Base-by-base conservation (phyloP, 23 tunicate genomes). In the Styela plicata region DNA sequence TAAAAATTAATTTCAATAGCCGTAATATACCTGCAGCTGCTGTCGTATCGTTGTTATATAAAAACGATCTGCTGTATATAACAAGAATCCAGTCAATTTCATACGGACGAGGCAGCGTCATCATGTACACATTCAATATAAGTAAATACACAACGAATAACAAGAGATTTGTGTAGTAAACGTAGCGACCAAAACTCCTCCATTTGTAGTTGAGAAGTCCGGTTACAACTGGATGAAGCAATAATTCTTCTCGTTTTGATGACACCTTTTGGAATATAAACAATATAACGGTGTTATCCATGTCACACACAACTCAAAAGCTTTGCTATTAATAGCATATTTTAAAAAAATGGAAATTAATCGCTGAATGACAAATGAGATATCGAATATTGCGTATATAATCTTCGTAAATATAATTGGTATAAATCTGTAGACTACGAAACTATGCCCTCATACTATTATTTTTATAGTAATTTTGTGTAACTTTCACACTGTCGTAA, bases 161-260 rank as follows among this genome's bases (percentile, higher is more conserved):
- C 7, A 80, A 79, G 31, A 93, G 89, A 63, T 79, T 88, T 36
- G 70, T 57, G 85, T 93, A 93, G 64, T 93, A 93, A 33, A 93
- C 93, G 69, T 93, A 93, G 20, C 98, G 89, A 0, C 98, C 98
- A 68, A 64, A 93, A 74, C 93, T 53, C 68, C 83, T 74, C 98
- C 98, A 93, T 64, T 93, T 93, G 84, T 93, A 88, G 63, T 93
- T 93, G 65, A 93, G 80, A 33, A 93, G 62, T 29, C 98, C 98
- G 32, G 98, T 93, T 26, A 93, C 98, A 57, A 93, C 87, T 25
- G 98, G 98, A 65, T 93, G 98, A 32, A 93, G 83, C 33, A 93
- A 64, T 24, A 93, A 82, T 31, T 68, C 86, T 65, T 93, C 98
- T 30, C 98, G 91, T 85, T 93, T 93, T 21, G 98, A 65, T 21